Conservation (phyloP, 2,888 invertebrate species). For the Melanophora roralis region DNA sequence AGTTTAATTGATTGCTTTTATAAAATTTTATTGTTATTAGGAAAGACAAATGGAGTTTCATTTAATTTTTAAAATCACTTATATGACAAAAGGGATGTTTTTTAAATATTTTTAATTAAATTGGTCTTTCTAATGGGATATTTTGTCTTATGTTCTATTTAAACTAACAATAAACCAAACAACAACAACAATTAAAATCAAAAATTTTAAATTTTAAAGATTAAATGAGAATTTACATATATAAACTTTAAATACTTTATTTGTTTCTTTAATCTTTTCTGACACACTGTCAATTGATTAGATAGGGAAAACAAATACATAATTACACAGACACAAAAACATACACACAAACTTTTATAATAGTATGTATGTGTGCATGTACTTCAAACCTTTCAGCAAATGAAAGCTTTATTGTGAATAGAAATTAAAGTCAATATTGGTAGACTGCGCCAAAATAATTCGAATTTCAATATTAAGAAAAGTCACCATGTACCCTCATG, state of each 20-base stretch:
- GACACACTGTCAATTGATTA: constrained; percentile 47
- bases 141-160: not conserved
- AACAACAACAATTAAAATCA: not conserved
- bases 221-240: not conserved
- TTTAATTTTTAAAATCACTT: constrained; percentile 40
- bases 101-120: not conserved
- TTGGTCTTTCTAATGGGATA: not conserved
- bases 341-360: not conserved
- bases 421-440: no score
- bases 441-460: no score
- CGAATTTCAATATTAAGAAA: no score
- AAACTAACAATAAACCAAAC: not conserved
- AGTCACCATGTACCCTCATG: no score
- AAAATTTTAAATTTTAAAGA: no score
- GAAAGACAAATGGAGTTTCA: constrained; percentile 10
- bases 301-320: not conserved
- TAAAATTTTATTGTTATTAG: no score
- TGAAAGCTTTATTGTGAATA: no score
- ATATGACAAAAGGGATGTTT: constrained; percentile 20
- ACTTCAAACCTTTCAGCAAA: no score
- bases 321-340: not conserved
- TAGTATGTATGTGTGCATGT: not conserved
- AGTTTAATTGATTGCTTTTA: no score
- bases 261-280: constrained; percentile 14
- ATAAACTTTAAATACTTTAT: constrained; percentile 8